phyloP scores from a whole-genome alignment of 2,888 invertebrate genomes.

The Erebia aethiops region DNA sequence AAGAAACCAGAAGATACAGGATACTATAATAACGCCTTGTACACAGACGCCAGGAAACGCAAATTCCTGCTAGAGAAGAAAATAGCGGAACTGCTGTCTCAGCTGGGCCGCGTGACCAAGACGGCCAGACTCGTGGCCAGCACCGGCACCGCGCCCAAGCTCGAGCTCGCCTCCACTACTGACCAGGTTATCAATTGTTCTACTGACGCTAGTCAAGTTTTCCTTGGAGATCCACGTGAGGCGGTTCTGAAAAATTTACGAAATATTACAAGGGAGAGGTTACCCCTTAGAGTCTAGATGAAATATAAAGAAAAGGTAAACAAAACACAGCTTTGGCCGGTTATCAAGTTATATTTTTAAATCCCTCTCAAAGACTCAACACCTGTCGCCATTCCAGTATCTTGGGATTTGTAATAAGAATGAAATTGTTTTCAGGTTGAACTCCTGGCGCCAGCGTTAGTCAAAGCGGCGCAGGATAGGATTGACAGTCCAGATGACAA shows the following conservation, averaged over 20 bases:
- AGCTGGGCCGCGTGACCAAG: slow-evolving; percentile 91
- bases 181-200: slow-evolving; percentile 48
- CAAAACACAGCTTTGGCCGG: too few relatives aligned
- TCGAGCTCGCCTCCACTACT: slow-evolving; percentile 52
- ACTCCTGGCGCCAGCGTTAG: slow-evolving; percentile 66
- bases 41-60: slow-evolving; percentile 89
- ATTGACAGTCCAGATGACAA: slow-evolving; percentile 56
- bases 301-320: too few relatives aligned
- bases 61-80: slow-evolving; percentile 95
- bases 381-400: too few relatives aligned
- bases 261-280: too few relatives aligned
- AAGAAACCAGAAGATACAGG: too few relatives aligned
- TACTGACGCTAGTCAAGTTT: too few relatives aligned
- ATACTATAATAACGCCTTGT: background rate
- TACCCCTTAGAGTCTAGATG: too few relatives aligned
- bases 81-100: slow-evolving; percentile 92
- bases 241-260: too few relatives aligned
- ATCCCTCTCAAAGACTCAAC: too few relatives aligned
- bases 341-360: too few relatives aligned
- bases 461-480: slow-evolving; percentile 67
- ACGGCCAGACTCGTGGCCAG: slow-evolving; percentile 94
- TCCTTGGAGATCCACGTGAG: too few relatives aligned
- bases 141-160: slow-evolving; percentile 46
- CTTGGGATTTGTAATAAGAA: background rate
- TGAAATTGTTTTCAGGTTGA: slow-evolving; percentile 56